Percentiles rank a stretch among this genome's conserved stretches.
phyloP scores from a whole-genome alignment of 2,888 invertebrate genomes.

The Orthosia gracilis region DNA sequence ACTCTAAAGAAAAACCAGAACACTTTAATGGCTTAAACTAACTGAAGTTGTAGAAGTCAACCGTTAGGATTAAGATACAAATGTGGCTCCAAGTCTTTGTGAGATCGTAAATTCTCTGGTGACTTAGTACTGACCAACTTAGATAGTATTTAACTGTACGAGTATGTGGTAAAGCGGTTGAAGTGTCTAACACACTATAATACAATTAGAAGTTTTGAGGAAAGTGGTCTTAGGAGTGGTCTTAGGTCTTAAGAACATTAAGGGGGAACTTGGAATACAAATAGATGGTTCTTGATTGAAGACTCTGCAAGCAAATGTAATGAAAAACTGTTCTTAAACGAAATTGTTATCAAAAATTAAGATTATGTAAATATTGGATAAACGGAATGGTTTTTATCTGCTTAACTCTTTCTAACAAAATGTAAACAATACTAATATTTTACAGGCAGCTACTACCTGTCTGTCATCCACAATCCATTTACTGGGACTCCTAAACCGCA shows the following conservation, averaged over 20 bases:
- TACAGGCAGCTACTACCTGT: too few species aligned
- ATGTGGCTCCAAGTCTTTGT: constrained; percentile 24
- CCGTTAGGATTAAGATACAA: constrained; percentile 41
- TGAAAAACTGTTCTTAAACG: not conserved
- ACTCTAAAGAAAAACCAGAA: constrained; percentile 22
- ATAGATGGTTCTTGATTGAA: not conserved
- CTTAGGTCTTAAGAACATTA: not conserved
- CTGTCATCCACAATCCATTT: too few species aligned
- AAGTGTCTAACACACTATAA: constrained; percentile 13
- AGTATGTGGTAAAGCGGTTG: constrained; percentile 27
- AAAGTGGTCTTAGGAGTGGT: constrained; percentile 1
- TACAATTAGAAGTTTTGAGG: constrained; percentile 2
- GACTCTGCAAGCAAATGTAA: not conserved
- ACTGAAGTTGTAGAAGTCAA: constrained; percentile 30
- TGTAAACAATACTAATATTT: too few species aligned
- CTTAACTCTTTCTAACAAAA: too few species aligned
- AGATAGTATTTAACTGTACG: constrained; percentile 43
- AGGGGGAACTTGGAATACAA: not conserved
- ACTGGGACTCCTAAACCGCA: not conserved
- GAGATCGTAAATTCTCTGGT: constrained; percentile 49
- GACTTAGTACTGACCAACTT: constrained; percentile 52
- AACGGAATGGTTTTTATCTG: too few species aligned
- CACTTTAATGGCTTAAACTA: constrained; percentile 27
- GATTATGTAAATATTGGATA: too few species aligned
- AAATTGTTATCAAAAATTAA: too few species aligned